Evolutionary conservation across 2,797 vertebrate species (phyloP).

Genomic region (Poecilia wingei): DNA sequence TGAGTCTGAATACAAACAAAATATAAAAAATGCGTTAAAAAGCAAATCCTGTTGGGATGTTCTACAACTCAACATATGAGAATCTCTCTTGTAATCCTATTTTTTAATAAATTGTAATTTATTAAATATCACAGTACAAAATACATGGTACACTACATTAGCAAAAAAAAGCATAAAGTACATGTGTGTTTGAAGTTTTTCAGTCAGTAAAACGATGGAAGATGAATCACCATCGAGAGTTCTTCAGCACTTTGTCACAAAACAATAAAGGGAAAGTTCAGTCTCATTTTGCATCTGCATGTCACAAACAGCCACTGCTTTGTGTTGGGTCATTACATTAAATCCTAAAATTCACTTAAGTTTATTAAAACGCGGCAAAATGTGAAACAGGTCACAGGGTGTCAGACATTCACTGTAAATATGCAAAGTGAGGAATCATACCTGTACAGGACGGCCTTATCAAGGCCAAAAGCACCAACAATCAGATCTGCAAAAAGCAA

Average conservation of each 20-base stretch:
- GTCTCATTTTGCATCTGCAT: neutral
- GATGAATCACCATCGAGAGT: neutral
- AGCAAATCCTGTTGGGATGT: no score
- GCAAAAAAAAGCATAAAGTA: no score
- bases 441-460: conserved; percentile 90
- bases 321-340: neutral
- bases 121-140: no score
- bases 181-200: neutral
- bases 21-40: no score
- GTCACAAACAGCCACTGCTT: neutral
- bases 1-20: no score
- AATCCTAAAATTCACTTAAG: neutral
- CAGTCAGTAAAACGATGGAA: neutral
- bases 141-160: no score
- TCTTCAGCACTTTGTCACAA: neutral
- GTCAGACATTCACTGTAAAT: neutral
- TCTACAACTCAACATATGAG: no score
- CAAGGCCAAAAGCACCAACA: conserved; percentile 90
- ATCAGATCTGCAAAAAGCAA: conserved; percentile 84
- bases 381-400: neutral
- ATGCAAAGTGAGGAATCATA: conserved; percentile 49
- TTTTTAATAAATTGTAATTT: no score
- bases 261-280: neutral
- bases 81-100: no score
- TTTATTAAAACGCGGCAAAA: neutral